Evolutionary conservation across 2,888 invertebrate genomes (phyloP), one percentile per base, ranked within the genome.

Genomic region (Scaptomyza tumidula): DNA sequence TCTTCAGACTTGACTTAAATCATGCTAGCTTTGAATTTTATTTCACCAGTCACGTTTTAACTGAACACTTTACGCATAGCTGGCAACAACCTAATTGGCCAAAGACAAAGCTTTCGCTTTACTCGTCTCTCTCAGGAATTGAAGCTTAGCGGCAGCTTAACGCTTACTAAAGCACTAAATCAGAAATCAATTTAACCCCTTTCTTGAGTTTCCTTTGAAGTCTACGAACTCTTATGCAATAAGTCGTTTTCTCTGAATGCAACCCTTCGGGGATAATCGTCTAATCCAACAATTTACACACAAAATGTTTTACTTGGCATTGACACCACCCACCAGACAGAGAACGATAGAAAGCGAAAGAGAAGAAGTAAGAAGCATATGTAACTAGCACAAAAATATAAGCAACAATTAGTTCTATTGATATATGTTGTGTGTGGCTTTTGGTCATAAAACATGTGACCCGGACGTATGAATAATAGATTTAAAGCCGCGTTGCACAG

Each of bases 391-490:
- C 65, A 78, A 58, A 58, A 70, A 67, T 64, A 67, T 73, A 64
- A 77, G 77, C 73, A 77, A 78, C 88, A 83, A 83, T 83, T 83
- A 83, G 82, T 85, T 87, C 52, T 71, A 85, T 82, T 85, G 82
- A 85, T 68, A 53, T 68, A 57, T 52, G 41, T 50, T 61, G 68
- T 49, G 58, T 49, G 73, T 60, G 57, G 48, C 19, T 53, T 64
- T 41, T 45, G 63, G 73, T 81, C 72, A 76, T 67, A 66, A 70
- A 69, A 85, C 88, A 83, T 85, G 82, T 88, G 83, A 64, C 64
- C 41, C 53, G 58, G 66, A 33, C 65, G 19, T 68, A 87, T 83
- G 83, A 88, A 86, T 83, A 83, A 83, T 82, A 88, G 80, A 83
- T 83, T 79, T 58, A 64, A 77, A 75, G 87, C 78, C 75, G 75